phyloP scores from a whole-genome alignment of 2,888 invertebrate genomes.

The Drosophila incognita region DNA sequence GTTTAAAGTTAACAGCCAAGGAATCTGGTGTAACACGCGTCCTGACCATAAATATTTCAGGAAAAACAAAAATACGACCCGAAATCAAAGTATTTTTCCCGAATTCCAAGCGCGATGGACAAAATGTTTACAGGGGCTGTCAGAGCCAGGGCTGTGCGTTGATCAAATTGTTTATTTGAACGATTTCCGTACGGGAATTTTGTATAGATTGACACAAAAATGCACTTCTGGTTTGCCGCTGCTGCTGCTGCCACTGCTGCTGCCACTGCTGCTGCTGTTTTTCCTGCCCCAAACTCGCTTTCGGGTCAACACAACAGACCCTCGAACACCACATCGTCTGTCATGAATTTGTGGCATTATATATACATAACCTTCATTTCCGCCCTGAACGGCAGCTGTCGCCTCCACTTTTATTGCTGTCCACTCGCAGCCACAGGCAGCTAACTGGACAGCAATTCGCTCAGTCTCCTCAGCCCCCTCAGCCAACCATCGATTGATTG shows the following conservation, averaged over 20 bases:
- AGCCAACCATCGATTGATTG: slow-evolving; percentile 2
- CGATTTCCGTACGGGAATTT: slow-evolving; percentile 28
- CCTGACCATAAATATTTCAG: background rate
- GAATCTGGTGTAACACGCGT: background rate
- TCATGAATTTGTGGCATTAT: slow-evolving; percentile 33
- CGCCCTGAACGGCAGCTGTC: slow-evolving; percentile 13
- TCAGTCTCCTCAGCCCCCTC: no score
- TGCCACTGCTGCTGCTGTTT: background rate
- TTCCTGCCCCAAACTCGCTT: background rate
- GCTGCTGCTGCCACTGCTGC: background rate
- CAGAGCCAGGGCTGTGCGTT: background rate
- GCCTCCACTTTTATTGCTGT: slow-evolving; percentile 20
- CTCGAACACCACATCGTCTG: slow-evolving; percentile 19
- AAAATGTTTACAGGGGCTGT: background rate
- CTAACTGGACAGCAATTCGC: background rate
- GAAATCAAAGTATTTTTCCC: slow-evolving; percentile 44
- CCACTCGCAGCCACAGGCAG: slow-evolving; percentile 1
- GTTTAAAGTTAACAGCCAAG: background rate
- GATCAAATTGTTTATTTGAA: slow-evolving; percentile 37
- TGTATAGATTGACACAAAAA: slow-evolving; percentile 10
- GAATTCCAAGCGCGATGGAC: slow-evolving; percentile 17
- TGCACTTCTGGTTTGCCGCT: slow-evolving; percentile 9
- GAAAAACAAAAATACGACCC: slow-evolving; percentile 13
- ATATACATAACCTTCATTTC: slow-evolving; percentile 33
- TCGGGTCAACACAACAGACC: slow-evolving; percentile 1